phyloP scores from a whole-genome alignment of 37 sponge, comb jelly and placozoan species.

The Agelas oroides region DNA sequence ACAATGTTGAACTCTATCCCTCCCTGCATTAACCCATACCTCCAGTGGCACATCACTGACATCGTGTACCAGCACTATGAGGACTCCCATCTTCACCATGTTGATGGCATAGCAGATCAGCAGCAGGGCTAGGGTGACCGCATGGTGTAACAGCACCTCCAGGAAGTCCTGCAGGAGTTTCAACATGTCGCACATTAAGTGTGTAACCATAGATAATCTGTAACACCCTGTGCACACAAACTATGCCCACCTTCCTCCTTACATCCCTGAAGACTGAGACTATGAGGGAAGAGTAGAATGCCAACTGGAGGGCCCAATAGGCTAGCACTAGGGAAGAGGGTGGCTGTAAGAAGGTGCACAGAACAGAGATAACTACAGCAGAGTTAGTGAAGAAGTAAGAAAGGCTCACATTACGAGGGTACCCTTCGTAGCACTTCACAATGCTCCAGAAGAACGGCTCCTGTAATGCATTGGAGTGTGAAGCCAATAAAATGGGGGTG shows the following conservation, averaged over 20 bases:
- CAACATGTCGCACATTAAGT: no score
- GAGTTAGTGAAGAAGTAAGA: neutral
- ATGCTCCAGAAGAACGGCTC: slow-evolving; percentile 35
- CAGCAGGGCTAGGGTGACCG: slow-evolving; percentile 21
- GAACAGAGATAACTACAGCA: neutral
- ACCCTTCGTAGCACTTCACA: slow-evolving; percentile 1
- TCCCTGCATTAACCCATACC: no score
- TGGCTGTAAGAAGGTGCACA: neutral
- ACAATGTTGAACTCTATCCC: no score
- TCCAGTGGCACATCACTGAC: slow-evolving; percentile 61
- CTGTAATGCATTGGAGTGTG: neutral
- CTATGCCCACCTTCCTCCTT: slow-evolving; percentile 18
- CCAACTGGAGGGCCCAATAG: slow-evolving; percentile 42
- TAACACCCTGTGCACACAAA: no score
- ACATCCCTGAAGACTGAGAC: slow-evolving; percentile 7
- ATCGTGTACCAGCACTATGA: slow-evolving; percentile 59
- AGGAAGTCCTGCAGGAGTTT: slow-evolving; percentile 12
- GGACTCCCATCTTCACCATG: slow-evolving; percentile 34
- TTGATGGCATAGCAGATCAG: slow-evolving; percentile 18
- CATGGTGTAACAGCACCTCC: slow-evolving; percentile 20
- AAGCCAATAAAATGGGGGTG: neutral
- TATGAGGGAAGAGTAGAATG: slow-evolving; percentile 31
- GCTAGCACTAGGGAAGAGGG: slow-evolving; percentile 11
- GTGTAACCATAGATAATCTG: no score
- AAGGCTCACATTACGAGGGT: slow-evolving; percentile 4